These are phyloP conservation scores for Subanguina moxae DNA, from an alignment of 1,140 invertebrate genomes.

Conservation along the genomic window DNA sequence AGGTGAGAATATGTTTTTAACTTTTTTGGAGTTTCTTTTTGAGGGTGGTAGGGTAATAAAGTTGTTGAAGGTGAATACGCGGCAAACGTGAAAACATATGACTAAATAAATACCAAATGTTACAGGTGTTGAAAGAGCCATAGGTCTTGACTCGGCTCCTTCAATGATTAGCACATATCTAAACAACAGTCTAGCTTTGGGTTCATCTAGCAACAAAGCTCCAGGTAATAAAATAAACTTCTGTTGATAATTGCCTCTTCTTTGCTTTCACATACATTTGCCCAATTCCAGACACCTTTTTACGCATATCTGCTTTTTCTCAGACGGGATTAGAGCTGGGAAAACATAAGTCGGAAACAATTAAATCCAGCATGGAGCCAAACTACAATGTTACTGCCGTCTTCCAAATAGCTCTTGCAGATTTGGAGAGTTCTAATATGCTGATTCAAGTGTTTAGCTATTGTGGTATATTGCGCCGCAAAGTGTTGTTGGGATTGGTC, in stretches of 20 bases:
- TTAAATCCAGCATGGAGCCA: constrained; percentile 1
- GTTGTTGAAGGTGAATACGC: too few species aligned
- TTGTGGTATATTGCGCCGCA: constrained; percentile 7
- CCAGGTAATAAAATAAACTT: constrained; percentile 4
- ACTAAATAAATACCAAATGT: too few species aligned
- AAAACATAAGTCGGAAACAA: constrained; percentile 11
- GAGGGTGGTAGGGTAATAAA: too few species aligned
- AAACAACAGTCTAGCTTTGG: background rate
- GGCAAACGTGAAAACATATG: too few species aligned
- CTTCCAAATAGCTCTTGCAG: background rate
- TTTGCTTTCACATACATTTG: background rate
- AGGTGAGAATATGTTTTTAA: too few species aligned
- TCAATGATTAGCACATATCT: background rate
- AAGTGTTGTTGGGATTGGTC: constrained; percentile 5
- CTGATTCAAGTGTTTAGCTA: constrained; percentile 19
- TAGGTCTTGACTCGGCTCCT: background rate
- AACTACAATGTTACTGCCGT: constrained; percentile 6
- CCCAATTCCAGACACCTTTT: constrained; percentile 11
- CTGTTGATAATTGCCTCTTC: too few species aligned
- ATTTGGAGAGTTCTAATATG: constrained; percentile 1
- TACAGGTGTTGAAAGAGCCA: background rate
- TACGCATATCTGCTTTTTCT: background rate
- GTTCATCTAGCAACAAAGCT: background rate
- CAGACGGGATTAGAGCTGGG: background rate
- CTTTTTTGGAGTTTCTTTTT: too few species aligned